Evolutionary conservation across 2,888 invertebrate species (phyloP), one percentile per base, ranked within the genome.

Genomic region (Hyposoter dolosus): DNA sequence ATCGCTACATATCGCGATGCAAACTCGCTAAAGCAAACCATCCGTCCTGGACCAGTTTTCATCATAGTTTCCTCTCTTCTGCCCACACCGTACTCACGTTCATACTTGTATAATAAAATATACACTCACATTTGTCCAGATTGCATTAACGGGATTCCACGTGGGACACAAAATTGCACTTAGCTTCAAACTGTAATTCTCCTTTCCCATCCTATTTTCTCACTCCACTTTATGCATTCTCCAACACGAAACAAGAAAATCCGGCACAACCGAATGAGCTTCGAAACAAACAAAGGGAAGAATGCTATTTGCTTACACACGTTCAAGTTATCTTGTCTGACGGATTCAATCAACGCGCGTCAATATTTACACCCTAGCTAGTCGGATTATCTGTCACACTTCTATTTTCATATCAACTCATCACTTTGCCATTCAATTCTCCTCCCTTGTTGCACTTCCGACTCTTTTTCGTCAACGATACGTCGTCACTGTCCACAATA

Each of bases 131-230:
- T 15, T 60, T 15, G 60, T 28, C 28, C 32, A 66, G 53, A 47
- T 28, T 60, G 40, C 63, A 63, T 75, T 77, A 71, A 82, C 77
- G 82, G 65, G 77, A 77, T 71, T 82, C 32, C 82, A 47, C 65
- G 45, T 35, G 65, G 19, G 47, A 53, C 74, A 60, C 71, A 19
- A 79, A 40, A 69, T 69, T 45, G 23, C 56, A 56, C 69, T 56
- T 79, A 68, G 43, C 56, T 56, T 43, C 56, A 23, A 35, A 23
- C 40, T 15, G 35, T 65, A 50, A 5, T 45, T 82, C 43, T 45
- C 56, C 15, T 45, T 47, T 45, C 32, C 28, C 28, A 3, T 6
- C 65, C 3, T 60, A 19, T 15, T 28, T 63, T 19, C 65, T 19
- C 47, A 45, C 43, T 47, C 45, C 10, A 43, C 40, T 72, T 80